A percentile compares a stretch with the other conserved stretches of the same genome.
Conservation (phyloP, 2,113 vertebrate genomes). For the Ahaetulla prasina region DNA sequence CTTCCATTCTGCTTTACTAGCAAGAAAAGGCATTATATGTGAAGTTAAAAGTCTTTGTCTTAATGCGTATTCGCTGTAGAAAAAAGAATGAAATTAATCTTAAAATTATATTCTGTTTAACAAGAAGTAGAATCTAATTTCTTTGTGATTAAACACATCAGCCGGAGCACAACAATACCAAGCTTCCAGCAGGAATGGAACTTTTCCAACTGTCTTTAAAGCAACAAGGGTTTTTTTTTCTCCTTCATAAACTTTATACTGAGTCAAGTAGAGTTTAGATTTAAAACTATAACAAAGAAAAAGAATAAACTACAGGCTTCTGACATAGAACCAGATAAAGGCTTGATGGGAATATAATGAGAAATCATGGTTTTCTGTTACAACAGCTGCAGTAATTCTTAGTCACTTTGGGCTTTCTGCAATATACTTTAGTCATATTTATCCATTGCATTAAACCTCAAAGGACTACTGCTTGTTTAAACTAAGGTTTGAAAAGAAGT, state of each 20-base stretch:
- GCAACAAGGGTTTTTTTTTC: not conserved
- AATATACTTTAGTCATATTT: not conserved
- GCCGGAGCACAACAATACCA: not conserved
- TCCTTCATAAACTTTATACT: not conserved
- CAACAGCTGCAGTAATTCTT: not conserved
- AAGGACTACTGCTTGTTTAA: not conserved
- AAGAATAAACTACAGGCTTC: not conserved
- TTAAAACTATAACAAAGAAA: not conserved
- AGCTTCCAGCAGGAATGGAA: not conserved
- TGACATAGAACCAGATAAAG: not conserved
- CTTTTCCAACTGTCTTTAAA: not conserved
- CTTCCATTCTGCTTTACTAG: not conserved
- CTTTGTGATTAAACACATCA: not conserved
- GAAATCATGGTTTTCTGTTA: not conserved
- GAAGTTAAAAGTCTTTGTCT: not conserved
- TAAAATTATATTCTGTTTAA: not conserved
- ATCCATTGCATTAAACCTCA: not conserved
- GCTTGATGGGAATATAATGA: not conserved
- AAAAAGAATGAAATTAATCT: not conserved
- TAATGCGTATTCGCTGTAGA: not conserved
- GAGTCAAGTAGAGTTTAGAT: not conserved
- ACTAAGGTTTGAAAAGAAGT: not conserved
- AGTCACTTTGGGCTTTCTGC: not conserved
- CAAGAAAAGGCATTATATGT: not conserved
- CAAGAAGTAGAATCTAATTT: not conserved